phyloP scores from a whole-genome alignment of 37 sponge, comb jelly and placozoan species.

The Haliclona indistincta region DNA sequence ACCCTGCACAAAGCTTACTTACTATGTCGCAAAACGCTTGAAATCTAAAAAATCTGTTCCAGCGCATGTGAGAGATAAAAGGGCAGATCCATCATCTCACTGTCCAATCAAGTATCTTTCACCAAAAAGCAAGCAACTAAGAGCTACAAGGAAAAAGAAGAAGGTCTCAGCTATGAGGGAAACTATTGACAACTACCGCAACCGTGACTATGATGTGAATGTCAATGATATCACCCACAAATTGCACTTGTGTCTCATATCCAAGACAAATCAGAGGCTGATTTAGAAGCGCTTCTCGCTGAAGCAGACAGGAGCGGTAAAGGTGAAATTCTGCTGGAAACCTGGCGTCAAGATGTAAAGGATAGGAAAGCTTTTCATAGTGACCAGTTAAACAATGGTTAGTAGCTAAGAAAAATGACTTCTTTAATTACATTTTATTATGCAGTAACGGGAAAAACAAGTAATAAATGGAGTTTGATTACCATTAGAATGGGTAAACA shows the following conservation, averaged over 20 bases:
- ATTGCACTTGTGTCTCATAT: constrained; percentile 1
- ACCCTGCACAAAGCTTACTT: not conserved
- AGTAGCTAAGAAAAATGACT: not conserved
- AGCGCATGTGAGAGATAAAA: not conserved
- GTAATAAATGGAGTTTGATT: constrained; percentile 21
- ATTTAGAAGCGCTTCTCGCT: not conserved
- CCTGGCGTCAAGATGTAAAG: constrained; percentile 21
- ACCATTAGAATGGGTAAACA: constrained; percentile 33
- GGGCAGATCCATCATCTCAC: not conserved
- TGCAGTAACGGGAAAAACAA: not conserved
- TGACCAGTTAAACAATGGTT: constrained; percentile 17
- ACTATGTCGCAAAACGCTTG: not conserved
- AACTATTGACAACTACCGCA: not conserved
- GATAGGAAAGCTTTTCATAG: constrained; percentile 5
- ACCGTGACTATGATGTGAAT: constrained; percentile 1
- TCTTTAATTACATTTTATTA: not conserved
- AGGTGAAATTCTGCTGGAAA: constrained; percentile 9
- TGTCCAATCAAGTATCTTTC: constrained; percentile 10
- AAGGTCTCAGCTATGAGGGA: not conserved
- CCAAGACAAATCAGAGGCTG: not conserved
- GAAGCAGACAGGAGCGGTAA: constrained; percentile 19
- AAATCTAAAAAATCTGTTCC: not conserved
- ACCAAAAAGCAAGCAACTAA: not conserved
- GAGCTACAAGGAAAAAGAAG: too few species aligned
- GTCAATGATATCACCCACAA: not conserved